Evolutionary conservation across 2,797 vertebrate species (phyloP), one percentile per base, ranked within the genome.

Genomic region (Amazona finschi): DNA sequence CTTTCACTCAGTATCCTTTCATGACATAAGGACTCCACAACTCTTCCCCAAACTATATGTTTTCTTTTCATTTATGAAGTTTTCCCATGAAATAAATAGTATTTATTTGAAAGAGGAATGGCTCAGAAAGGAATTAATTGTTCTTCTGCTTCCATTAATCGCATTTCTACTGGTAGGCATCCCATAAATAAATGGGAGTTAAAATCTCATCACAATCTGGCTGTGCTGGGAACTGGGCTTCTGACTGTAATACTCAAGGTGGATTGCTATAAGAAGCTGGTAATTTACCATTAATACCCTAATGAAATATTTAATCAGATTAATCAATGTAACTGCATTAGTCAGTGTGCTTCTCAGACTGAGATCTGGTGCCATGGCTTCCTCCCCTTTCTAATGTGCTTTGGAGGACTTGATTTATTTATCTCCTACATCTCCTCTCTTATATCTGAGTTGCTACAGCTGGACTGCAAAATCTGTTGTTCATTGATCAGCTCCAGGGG

Each of bases 261-360:
- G 18, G 58, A 72, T 3, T 47, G 81, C 72, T 80, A 2, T 15
- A 20, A 46, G 87, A 36, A 79, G 78, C 84, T 61, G 65, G 22
- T 52, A n/a, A 91, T 74, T 83, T 77, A 50, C 75, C 85, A 49
- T 69, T 67, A 28, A 28, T 64, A 27, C 52, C 78, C 75, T 87
- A 61, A 94, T 80, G 61, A 94, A 92, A 93, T 75, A 87, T 65
- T 92, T 89, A 91, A 95, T 91, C 52, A 24, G 65, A 71, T 89
- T 83, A 92, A 92, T 96, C 82, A 69, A n/a, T 57, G 85, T 46
- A 46, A 11, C 44, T 57, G 87, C 53, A 13, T 92, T 57, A 92
- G 55, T 47, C 64, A 47, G 50, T 10, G 30, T 60, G 74, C 24
- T 82, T 16, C 66, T 44, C 18, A 4, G 55, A 14, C 64, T 41